phyloP scores from a whole-genome alignment of 37 sponge, comb jelly and placozoan genomes.

The Amphimedon queenslandica region DNA sequence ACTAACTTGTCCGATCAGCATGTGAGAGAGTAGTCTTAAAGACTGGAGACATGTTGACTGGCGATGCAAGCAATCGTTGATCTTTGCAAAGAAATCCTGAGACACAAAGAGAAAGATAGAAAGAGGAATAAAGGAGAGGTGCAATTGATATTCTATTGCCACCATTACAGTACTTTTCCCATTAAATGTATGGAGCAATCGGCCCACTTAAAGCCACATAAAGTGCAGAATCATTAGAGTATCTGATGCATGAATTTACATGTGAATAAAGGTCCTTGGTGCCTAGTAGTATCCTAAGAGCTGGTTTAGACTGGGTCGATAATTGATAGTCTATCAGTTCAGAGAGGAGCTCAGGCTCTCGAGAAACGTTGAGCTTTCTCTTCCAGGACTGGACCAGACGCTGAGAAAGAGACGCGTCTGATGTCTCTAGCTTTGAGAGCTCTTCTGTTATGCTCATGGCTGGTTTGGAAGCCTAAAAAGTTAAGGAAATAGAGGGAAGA shows the following conservation, averaged over 20 bases:
- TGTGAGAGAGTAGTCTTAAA: constrained; percentile 49
- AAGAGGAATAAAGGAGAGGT: neutral
- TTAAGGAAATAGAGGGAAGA: too few species aligned
- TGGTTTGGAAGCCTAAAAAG: too few species aligned
- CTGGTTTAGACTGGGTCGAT: constrained; percentile 35
- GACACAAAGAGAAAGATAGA: neutral
- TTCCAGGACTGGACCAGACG: neutral
- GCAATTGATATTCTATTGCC: too few species aligned
- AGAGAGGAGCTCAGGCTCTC: constrained; percentile 45
- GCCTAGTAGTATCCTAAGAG: constrained; percentile 36
- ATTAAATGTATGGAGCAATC: too few species aligned
- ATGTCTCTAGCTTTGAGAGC: constrained; percentile 31
- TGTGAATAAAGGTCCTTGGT: constrained; percentile 60
- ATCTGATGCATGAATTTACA: constrained; percentile 19
- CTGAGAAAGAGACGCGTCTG: constrained; percentile 10
- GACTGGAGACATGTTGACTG: constrained; percentile 27
- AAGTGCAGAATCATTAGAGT: too few species aligned
- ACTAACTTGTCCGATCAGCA: constrained; percentile 58
- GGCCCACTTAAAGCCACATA: too few species aligned
- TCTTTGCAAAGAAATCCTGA: constrained; percentile 68
- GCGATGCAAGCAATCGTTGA: constrained; percentile 36
- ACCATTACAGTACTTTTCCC: too few species aligned
- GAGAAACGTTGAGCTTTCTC: neutral
- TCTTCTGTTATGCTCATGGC: constrained; percentile 29
- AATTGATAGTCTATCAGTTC: constrained; percentile 71